These are phyloP conservation scores for Menura novaehollandiae DNA, from an alignment of 2,113 vertebrate species.

Conservation along the genomic window DNA sequence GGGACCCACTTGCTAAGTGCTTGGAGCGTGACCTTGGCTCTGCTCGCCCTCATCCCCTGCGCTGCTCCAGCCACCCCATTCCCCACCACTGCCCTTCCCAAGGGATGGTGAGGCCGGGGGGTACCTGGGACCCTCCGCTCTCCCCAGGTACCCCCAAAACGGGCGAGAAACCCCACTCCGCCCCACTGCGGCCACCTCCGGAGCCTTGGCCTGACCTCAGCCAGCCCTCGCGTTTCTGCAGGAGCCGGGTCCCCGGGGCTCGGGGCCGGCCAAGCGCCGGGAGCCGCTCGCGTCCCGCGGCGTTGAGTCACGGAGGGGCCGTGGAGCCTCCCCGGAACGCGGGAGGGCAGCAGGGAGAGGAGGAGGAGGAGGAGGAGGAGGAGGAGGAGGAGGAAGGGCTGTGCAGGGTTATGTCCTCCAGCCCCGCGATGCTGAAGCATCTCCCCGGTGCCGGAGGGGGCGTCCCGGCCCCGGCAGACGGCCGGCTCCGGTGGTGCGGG, in stretches of 20 bases:
- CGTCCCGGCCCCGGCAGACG: background rate
- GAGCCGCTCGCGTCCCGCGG: background rate
- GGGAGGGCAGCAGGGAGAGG: background rate
- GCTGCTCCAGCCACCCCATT: rapidly evolving
- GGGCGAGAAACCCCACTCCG: rapidly evolving
- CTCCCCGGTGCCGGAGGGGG: background rate
- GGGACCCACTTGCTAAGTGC: background rate
- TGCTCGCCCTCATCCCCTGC: background rate
- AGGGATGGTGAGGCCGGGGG: rapidly evolving
- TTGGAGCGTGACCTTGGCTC: background rate
- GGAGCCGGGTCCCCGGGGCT: background rate
- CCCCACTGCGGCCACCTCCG: rapidly evolving
- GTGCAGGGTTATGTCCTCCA: background rate
- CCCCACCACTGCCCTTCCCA: background rate
- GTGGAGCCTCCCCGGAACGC: too few relatives aligned
- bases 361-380: background rate
- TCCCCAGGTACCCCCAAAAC: rapidly evolving
- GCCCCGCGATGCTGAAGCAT: background rate
- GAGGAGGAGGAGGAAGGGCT: background rate
- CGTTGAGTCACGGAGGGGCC: background rate
- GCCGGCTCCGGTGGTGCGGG: background rate
- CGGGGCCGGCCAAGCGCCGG: background rate
- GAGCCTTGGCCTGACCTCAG: background rate
- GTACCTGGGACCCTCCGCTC: rapidly evolving
- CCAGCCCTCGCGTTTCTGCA: background rate